phyloP scores from a whole-genome alignment of 2,797 vertebrate species.

The Anabas testudineus region DNA sequence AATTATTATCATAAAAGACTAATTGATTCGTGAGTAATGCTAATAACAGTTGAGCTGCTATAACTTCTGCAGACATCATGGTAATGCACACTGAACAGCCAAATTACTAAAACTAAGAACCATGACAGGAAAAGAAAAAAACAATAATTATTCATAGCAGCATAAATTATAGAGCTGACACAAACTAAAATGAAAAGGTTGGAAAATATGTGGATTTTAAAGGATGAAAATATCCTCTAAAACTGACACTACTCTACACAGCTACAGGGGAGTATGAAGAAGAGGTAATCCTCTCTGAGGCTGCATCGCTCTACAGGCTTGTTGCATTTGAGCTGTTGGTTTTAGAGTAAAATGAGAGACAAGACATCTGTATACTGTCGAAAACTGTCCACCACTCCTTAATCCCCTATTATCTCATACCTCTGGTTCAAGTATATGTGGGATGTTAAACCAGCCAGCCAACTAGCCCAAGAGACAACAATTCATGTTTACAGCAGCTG shows the following conservation, averaged over 20 bases:
- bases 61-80: background rate
- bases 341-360: slow-evolving; percentile 13
- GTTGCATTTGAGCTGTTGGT: slow-evolving; percentile 19
- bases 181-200: background rate
- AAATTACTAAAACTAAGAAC: background rate
- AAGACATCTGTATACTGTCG: slow-evolving; percentile 24
- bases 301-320: background rate
- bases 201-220: background rate
- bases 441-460: slow-evolving; percentile 13
- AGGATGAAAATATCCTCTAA: background rate
- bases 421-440: slow-evolving; percentile 1
- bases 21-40: slow-evolving; percentile 4
- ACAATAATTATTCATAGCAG: slow-evolving; percentile 3
- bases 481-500: slow-evolving; percentile 3
- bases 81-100: background rate
- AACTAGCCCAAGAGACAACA: slow-evolving; percentile 7
- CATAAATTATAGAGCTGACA: slow-evolving; percentile 14
- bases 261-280: slow-evolving; percentile 1
- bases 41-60: slow-evolving; percentile 7
- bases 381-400: background rate
- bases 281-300: slow-evolving; percentile 19
- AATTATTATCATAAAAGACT: slow-evolving; percentile 10
- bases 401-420: background rate
- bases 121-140: no score
- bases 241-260: background rate